Evolutionary conservation across 2,888 invertebrate species (phyloP).

Genomic region (Drosophila tripunctata): DNA sequence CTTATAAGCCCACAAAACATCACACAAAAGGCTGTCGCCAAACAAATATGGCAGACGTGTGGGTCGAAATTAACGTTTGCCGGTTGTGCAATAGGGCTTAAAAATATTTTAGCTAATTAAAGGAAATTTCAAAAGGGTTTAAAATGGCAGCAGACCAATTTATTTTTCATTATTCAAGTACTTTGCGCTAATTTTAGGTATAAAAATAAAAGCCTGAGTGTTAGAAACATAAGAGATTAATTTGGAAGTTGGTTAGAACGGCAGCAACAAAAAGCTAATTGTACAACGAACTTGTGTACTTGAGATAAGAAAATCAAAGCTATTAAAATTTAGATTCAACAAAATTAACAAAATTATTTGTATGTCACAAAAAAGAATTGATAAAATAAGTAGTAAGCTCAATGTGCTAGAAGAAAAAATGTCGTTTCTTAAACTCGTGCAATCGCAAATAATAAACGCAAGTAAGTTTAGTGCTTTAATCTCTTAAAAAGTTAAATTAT

Average conservation of each 20-base stretch:
- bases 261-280: too few species aligned
- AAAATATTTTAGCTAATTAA: slow-evolving; percentile 66
- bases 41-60: neutral
- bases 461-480: slow-evolving; percentile 31
- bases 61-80: slow-evolving; percentile 7
- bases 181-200: neutral
- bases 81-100: slow-evolving; percentile 38
- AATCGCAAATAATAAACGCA: slow-evolving; percentile 14
- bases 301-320: too few species aligned
- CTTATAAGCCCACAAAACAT: slow-evolving; percentile 49
- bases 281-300: too few species aligned
- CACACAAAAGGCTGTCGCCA: slow-evolving; percentile 41
- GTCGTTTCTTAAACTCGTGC: slow-evolving; percentile 15
- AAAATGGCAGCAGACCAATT: slow-evolving; percentile 45
- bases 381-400: neutral
- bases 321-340: neutral
- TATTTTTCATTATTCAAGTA: slow-evolving; percentile 10
- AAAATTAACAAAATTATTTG: slow-evolving; percentile 28
- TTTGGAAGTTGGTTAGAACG: too few species aligned
- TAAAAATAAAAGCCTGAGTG: neutral
- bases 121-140: slow-evolving; percentile 62
- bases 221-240: neutral
- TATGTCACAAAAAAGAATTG: slow-evolving; percentile 6
- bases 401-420: slow-evolving; percentile 13
- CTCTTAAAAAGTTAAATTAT: too few species aligned